Base-by-base conservation (phyloP, 1,140 invertebrate species). In the Drosophila santomea region DNA sequence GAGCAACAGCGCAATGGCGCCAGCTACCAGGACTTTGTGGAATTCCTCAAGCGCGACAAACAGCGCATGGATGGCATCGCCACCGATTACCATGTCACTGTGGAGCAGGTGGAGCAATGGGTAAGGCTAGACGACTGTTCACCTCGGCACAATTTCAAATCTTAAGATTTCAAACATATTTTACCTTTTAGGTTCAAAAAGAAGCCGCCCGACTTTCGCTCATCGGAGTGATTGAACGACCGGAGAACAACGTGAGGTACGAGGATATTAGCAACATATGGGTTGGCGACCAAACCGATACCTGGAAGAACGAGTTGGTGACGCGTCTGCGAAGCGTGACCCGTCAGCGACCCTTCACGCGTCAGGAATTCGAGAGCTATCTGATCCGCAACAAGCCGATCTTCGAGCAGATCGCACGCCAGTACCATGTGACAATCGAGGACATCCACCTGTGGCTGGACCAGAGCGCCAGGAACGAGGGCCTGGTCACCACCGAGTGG, bases 91-190 rank as follows among this genome's bases (percentile, higher is more conserved):
- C 91, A 92, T 44, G 43, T 91, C 20, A 92, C 91, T 1, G 91
- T 92, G 11, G 91, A 92, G 20, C 91, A 92, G 59, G 89, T 92
- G 1, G 89, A 92, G 38, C 73, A 78, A 23, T 92, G 91, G 91
- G 85, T 92, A 62, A 63, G 43, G 38, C 38, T 14, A 32, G 8
- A 32, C 2, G 2, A 32, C 2, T 2, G 1, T 32, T 2, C 2
- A 32, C 1, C 2, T 32, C 7, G 32, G 7, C 2, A 32, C 0
- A 0, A 8, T 3, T 32, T 10, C 2, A 32, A 10, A 8, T 32
- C 7, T 17, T 1, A 17, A 17, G 17, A 17, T 17, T 17, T 17
- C 23, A 25, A 38, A 0, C 14, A 11, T 38, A 0, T 14, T 14
- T 50, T 35, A 32, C 11, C 14, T 17, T 6, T n/a, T 4, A 68